Evolutionary conservation across 2,113 vertebrate genomes (phyloP).

Genomic region (Cheirogaleus medius): DNA sequence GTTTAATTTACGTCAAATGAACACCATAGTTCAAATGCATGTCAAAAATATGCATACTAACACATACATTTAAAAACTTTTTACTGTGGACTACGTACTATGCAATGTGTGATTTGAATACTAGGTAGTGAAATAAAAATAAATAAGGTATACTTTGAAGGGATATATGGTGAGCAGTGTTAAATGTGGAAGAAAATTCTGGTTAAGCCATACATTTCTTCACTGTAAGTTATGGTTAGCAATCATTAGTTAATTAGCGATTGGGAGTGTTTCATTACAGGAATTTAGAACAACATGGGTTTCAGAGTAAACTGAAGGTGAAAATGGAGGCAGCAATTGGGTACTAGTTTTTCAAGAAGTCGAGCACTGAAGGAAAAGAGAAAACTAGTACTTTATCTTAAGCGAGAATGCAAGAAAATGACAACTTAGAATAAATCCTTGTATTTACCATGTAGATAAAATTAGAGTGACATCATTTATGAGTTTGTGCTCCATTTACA

Average conservation of each 20-base stretch:
- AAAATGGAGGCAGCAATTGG: background rate
- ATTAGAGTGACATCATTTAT: background rate
- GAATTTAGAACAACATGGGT: background rate
- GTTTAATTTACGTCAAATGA: background rate
- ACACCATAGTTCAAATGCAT: background rate
- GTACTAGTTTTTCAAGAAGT: background rate
- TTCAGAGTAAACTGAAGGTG: background rate
- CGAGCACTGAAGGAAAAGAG: background rate
- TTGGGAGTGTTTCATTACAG: background rate
- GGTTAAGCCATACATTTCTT: background rate
- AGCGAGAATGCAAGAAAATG: background rate
- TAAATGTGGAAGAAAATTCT: background rate
- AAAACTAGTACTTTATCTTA: background rate
- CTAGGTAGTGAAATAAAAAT: background rate
- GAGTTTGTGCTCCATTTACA: background rate
- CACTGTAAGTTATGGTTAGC: background rate
- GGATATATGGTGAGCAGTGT: background rate
- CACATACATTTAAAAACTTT: background rate
- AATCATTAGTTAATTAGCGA: background rate
- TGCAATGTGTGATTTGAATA: background rate
- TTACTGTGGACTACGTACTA: background rate
- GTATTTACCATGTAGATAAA: background rate
- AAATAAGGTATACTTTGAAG: background rate
- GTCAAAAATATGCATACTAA: background rate
- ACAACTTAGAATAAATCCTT: background rate